phyloP scores from a whole-genome alignment of 2,888 invertebrate genomes.

The Hirtodrosophila alboralis region DNA sequence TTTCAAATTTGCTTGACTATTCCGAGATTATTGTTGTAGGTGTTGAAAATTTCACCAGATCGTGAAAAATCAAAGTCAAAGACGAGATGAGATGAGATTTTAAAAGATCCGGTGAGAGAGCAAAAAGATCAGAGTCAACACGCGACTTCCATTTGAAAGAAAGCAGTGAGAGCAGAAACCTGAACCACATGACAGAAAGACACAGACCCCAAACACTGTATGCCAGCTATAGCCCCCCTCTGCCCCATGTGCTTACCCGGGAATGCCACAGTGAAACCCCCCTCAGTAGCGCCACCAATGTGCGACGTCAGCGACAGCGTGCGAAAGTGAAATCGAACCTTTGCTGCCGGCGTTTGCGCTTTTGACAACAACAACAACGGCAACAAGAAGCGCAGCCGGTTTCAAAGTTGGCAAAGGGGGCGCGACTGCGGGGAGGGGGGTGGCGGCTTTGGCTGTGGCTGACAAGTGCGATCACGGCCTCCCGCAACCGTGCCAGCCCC shows the following conservation, averaged over 20 bases:
- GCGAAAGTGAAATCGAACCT: constrained; percentile 81
- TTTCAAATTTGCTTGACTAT: too few relatives aligned
- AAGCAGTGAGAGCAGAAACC: constrained; percentile 71
- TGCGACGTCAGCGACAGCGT: constrained; percentile 70
- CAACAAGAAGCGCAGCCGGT: constrained; percentile 58
- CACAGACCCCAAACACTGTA: constrained; percentile 29
- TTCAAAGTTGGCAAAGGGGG: constrained; percentile 57
- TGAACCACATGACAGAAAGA: constrained; percentile 56
- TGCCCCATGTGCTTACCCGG: background rate
- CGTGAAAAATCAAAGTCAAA: background rate
- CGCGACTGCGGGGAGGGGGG: constrained; percentile 38
- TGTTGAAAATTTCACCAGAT: constrained; percentile 16
- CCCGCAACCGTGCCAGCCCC: background rate
- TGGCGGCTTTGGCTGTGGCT: constrained; percentile 24
- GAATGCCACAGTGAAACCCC: constrained; percentile 1
- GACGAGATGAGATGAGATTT: too few relatives aligned
- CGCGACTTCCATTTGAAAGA: constrained; percentile 55
- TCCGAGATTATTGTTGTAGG: too few relatives aligned
- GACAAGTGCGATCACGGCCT: constrained; percentile 54
- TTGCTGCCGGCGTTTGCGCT: constrained; percentile 77
- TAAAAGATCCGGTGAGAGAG: constrained; percentile 22
- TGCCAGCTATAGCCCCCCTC: constrained; percentile 27
- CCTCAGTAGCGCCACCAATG: constrained; percentile 53
- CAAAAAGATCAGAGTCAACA: constrained; percentile 13
- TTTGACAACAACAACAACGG: constrained; percentile 54